phyloP scores from a whole-genome alignment of 2,797 vertebrate species.

The Enteromius thamalakanensis region DNA sequence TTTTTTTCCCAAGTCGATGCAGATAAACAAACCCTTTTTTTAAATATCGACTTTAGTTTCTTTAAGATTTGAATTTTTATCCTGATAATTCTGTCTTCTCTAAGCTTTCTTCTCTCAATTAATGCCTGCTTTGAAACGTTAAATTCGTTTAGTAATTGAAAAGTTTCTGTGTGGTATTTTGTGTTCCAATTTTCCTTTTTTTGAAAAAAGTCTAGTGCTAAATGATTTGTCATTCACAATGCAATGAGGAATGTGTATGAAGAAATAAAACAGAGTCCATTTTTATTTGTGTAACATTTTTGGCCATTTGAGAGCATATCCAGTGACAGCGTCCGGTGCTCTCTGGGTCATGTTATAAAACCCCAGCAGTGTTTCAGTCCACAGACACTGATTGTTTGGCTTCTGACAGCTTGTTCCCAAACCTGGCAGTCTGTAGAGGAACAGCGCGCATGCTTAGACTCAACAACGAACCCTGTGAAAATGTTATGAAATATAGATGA shows the following conservation, averaged over 20 bases:
- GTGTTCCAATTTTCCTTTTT: background rate
- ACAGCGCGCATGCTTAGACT: slow-evolving; percentile 47
- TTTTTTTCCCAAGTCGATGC: background rate
- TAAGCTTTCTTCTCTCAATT: background rate
- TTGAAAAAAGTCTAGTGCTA: background rate
- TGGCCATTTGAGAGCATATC: background rate
- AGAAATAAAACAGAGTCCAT: background rate
- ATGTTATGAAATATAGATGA: slow-evolving; percentile 40
- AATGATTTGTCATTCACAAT: background rate
- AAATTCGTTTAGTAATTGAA: background rate
- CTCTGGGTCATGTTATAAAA: slow-evolving; percentile 60
- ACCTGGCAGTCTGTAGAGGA: slow-evolving; percentile 54
- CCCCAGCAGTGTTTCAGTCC: slow-evolving; percentile 54
- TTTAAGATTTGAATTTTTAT: background rate
- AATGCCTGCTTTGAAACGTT: background rate
- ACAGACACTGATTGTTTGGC: slow-evolving; percentile 65
- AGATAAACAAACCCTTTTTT: slow-evolving; percentile 5
- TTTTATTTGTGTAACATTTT: background rate
- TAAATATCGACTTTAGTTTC: background rate
- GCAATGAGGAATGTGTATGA: background rate
- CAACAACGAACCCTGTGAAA: slow-evolving; percentile 21
- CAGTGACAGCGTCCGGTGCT: background rate
- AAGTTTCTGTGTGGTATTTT: background rate
- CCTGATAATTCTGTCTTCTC: background rate
- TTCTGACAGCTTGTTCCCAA: slow-evolving; percentile 70